phyloP scores from a whole-genome alignment of 2,797 vertebrate genomes.

The Acanthornis magna region DNA sequence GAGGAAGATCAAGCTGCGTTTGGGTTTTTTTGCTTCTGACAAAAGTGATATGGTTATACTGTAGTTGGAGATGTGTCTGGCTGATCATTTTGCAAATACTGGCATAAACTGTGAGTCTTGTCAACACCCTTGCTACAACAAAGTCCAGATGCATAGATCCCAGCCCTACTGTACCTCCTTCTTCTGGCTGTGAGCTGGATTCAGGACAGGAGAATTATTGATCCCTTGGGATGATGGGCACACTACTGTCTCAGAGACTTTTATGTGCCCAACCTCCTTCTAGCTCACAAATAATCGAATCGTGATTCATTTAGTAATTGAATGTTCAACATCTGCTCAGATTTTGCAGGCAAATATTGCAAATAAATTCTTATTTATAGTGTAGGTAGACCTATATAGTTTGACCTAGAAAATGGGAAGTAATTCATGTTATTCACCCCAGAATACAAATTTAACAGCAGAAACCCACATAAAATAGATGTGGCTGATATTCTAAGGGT shows the following conservation, averaged over 20 bases:
- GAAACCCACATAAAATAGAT: background rate
- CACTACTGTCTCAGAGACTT: background rate
- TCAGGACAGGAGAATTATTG: background rate
- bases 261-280: accelerated
- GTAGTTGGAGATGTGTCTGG: background rate
- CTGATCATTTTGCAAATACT: background rate
- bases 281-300: background rate
- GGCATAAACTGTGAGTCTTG: background rate
- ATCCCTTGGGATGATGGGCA: background rate
- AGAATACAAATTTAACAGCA: background rate
- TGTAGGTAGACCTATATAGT: background rate
- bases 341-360: background rate
- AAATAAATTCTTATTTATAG: background rate
- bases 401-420: background rate
- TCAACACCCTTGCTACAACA: background rate
- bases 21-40: background rate
- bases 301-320: background rate
- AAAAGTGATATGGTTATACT: background rate
- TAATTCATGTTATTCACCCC: background rate
- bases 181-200: background rate
- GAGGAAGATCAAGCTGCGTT: background rate
- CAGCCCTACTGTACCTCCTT: background rate
- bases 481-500: background rate
- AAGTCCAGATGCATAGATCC: background rate
- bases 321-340: background rate